Conservation (phyloP, 2,113 vertebrate genomes). For the Anthoscopus minutus region DNA sequence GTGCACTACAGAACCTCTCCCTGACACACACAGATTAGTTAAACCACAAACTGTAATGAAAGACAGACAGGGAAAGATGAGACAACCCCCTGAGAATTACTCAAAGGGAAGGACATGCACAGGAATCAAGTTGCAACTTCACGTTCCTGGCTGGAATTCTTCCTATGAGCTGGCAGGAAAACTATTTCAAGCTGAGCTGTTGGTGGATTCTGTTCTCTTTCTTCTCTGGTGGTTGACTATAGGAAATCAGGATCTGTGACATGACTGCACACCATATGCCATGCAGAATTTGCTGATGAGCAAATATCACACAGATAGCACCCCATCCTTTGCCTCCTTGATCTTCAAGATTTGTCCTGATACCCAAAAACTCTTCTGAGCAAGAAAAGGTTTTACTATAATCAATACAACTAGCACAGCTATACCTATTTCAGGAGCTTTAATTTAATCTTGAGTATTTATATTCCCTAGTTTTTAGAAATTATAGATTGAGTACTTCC, state of each 20-base stretch:
- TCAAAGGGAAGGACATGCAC: not conserved
- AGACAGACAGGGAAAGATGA: not conserved
- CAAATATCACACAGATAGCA: not conserved
- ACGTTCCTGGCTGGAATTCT: constrained; percentile 1
- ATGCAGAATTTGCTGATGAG: not conserved
- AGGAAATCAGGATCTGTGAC: not conserved
- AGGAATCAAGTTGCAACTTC: not conserved
- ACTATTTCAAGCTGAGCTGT: constrained; percentile 4
- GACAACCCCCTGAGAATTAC: not conserved
- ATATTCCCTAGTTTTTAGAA: not conserved
- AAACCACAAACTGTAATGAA: not conserved
- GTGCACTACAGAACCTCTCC: not conserved
- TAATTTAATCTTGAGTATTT: not conserved
- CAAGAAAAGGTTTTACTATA: not conserved
- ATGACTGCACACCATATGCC: not conserved
- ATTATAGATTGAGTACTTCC: not conserved
- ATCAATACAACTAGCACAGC: not conserved
- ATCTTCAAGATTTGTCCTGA: not conserved
- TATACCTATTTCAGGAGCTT: not conserved
- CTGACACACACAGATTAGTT: not conserved
- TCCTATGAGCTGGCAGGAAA: constrained; percentile 8
- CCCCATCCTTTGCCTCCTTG: not conserved
- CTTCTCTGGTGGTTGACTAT: not conserved
- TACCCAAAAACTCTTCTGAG: not conserved
- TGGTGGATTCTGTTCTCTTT: not conserved